phyloP scores from a whole-genome alignment of 2,113 vertebrate species.

The Ursus arctos region DNA sequence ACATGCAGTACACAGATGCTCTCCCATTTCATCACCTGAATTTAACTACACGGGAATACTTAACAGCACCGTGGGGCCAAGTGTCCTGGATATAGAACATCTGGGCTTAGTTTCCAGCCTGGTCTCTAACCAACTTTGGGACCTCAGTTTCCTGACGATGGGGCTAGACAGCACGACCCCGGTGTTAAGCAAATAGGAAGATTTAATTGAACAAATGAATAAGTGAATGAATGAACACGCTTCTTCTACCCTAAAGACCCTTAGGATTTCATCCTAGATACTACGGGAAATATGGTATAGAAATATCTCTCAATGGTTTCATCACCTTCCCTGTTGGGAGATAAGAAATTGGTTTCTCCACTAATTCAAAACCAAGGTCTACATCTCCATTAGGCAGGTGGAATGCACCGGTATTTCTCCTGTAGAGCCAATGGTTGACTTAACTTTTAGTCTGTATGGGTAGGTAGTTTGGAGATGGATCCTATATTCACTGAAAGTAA shows the following conservation, averaged over 20 bases:
- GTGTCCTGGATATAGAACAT: constrained; percentile 47
- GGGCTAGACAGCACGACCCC: background rate
- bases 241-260: background rate
- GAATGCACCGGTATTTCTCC: background rate
- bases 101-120: constrained; percentile 7
- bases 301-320: background rate
- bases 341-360: background rate
- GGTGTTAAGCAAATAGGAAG: background rate
- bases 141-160: background rate
- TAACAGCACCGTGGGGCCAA: background rate
- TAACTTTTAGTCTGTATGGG: background rate
- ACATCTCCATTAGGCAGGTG: background rate
- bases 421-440: background rate
- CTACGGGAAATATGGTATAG: background rate
- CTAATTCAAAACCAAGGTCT: background rate
- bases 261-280: background rate
- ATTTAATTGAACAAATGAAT: background rate
- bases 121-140: constrained; percentile 2
- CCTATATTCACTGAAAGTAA: background rate
- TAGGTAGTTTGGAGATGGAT: background rate
- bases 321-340: background rate
- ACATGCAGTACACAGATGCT: constrained; percentile 65
- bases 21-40: constrained; percentile 42
- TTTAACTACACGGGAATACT: background rate
- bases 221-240: background rate